Evolutionary conservation across 2,113 vertebrate species (phyloP).

Genomic region (Tyrannus savana): DNA sequence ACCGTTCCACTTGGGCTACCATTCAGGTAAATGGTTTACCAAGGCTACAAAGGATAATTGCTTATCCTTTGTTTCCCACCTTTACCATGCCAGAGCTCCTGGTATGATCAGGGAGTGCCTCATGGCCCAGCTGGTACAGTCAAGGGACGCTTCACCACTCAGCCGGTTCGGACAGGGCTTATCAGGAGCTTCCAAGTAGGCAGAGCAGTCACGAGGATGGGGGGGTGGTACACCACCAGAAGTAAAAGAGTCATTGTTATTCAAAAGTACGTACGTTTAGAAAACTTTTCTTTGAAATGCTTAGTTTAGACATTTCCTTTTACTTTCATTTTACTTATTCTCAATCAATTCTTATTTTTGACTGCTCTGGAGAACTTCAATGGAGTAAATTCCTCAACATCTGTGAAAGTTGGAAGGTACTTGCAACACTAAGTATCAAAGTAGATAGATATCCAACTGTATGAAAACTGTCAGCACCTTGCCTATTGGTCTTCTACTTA

Average conservation of each 20-base stretch:
- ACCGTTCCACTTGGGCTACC: not conserved
- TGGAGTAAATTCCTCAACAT: not conserved
- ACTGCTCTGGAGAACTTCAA: not conserved
- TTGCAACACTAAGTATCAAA: not conserved
- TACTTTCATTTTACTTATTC: not conserved
- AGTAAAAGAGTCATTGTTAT: not conserved
- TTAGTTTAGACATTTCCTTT: not conserved
- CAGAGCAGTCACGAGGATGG: not conserved
- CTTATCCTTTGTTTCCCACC: not conserved
- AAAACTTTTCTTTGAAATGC: not conserved
- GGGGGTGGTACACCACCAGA: not conserved
- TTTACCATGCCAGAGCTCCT: not conserved
- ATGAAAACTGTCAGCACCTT: not conserved
- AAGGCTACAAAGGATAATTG: not conserved
- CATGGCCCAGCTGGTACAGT: rapidly evolving
- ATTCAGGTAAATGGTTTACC: not conserved
- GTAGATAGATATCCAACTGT: rapidly evolving
- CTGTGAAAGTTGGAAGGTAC: not conserved
- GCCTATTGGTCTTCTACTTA: not conserved
- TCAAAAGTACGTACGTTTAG: not conserved
- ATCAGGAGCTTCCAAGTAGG: not conserved
- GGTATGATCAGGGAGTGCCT: not conserved
- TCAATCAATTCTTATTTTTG: not conserved
- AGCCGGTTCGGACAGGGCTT: not conserved
- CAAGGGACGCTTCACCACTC: not conserved